These are phyloP conservation scores for Drosophila bipectinata DNA, from an alignment of 1,140 invertebrate genomes.

Conservation along the genomic window DNA sequence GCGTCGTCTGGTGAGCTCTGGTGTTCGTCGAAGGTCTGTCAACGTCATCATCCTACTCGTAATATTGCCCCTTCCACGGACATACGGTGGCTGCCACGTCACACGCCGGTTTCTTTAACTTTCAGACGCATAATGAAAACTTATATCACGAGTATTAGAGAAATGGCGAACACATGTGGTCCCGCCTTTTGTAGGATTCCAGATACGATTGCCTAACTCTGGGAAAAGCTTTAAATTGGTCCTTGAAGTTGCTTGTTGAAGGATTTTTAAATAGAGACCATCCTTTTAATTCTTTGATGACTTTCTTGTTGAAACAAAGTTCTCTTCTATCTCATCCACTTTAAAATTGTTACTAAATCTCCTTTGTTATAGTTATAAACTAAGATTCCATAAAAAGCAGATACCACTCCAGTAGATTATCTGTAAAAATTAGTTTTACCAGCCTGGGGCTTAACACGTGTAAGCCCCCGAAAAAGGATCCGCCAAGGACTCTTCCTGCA, in stretches of 20 bases:
- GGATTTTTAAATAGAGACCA: too few relatives aligned
- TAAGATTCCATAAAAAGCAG: not conserved
- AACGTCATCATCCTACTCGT: conserved; percentile 72
- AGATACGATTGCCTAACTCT: conserved; percentile 7
- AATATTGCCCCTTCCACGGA: conserved; percentile 30
- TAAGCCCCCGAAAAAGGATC: not conserved
- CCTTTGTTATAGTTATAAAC: not conserved
- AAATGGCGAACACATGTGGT: conserved; percentile 65
- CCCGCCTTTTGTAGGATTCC: conserved; percentile 28
- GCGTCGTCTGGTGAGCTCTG: conserved; percentile 44
- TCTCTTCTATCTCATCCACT: too few relatives aligned
- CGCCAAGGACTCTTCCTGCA: conserved; percentile 19
- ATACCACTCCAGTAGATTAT: conserved; percentile 5
- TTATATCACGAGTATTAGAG: conserved; percentile 72
- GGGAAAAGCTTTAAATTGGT: conserved; percentile 4
- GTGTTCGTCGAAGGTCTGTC: conserved; percentile 60
- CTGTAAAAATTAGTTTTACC: conserved; percentile 19
- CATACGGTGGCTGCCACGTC: conserved; percentile 7
- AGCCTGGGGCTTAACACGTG: conserved; percentile 6
- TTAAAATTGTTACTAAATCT: not conserved
- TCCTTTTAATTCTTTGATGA: too few relatives aligned
- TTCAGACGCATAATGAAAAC: conserved; percentile 69
- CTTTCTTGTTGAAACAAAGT: too few relatives aligned
- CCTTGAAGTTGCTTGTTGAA: too few relatives aligned
- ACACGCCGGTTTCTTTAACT: conserved; percentile 42